A percentile compares a stretch with the other conserved stretches of the same genome.
phyloP scores from a whole-genome alignment of 2,113 vertebrate species.

The Pelecanoides urinatrix region DNA sequence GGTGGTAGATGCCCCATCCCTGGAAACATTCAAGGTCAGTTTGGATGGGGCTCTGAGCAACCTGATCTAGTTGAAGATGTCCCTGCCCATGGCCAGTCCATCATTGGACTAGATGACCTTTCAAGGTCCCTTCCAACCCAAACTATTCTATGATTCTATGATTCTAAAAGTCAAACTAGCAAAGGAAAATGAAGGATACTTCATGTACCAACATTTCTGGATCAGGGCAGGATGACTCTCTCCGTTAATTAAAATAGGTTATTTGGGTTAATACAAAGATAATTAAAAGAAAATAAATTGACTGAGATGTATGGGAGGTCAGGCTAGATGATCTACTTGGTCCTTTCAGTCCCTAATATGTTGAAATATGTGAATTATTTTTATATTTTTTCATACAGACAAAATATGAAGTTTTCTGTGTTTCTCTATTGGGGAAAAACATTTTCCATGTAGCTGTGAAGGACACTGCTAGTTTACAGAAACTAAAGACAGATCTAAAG shows the following conservation, averaged over 20 bases:
- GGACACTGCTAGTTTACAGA: background rate
- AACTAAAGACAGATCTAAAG: background rate
- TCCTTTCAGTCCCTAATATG: background rate
- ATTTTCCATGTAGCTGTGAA: background rate
- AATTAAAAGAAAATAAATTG: background rate
- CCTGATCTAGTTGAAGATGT: no score
- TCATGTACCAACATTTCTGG: background rate
- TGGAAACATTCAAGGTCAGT: no score
- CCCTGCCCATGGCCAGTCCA: no score
- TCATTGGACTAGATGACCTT: no score
- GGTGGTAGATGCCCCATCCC: no score
- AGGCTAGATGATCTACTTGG: background rate
- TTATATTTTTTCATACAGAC: background rate
- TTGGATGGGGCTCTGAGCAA: no score
- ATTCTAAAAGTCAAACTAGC: background rate
- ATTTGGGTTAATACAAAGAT: background rate
- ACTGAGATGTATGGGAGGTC: background rate
- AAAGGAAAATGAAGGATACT: background rate
- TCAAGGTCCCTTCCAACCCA: no score
- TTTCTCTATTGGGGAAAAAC: background rate
- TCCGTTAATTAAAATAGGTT: background rate
- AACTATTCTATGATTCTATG: no score
- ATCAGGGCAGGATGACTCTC: background rate
- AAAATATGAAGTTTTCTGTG: background rate
- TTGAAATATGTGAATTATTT: background rate